Evolutionary conservation across 2,888 invertebrate species (phyloP), one percentile per base, ranked within the genome.

Genomic region (Platycheirus rosarum): DNA sequence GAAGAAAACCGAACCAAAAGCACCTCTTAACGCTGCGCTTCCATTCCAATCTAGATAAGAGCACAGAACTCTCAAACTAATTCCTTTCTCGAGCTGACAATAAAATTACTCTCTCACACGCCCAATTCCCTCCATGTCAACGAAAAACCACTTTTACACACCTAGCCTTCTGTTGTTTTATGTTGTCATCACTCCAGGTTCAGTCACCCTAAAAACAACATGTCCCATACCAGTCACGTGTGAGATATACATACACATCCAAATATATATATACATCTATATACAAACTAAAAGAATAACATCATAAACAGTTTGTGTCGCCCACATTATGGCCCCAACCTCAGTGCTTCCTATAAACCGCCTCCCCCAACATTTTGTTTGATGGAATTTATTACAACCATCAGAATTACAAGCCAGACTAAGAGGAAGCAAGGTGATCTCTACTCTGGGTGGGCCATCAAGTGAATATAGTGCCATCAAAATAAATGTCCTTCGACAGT

Each of bases 221-320:
- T 35, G 16, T 71, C 42, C 68, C 73, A 62, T 65, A 55, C 48
- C 57, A 57, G 44, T 26, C n/a, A 40, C 55, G 44, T 40, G 35
- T 20, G 37, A 74, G 49, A 74, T 49, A 69, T 49, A 57, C 53
- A 14, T 14, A 14, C 20, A 37, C 2, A 40, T 23, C 13, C 13
- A 55, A 14, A n/a, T n/a, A n/a, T 14, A 63, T 48, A 63, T 42
- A 51, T 55, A 74, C 51, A 62, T 49, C 29, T 66, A 26, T n/a
- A n/a, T n/a, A n/a, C 18, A 73, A 69, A 69, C 79, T 70, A 49
- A 63, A 42, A 70, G 13, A 70, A 71, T 42, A 71, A 66, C 57
- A 60, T 35, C 46, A 71, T 71, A 71, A 71, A 32, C 46, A 44
- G 49, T 49, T 63, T 63, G 8, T 32, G 29, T 46, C 60, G 26